Evolutionary conservation across 2,797 vertebrate species (phyloP), one percentile per base, ranked within the genome.

Genomic region (Cheracebus regulus): DNA sequence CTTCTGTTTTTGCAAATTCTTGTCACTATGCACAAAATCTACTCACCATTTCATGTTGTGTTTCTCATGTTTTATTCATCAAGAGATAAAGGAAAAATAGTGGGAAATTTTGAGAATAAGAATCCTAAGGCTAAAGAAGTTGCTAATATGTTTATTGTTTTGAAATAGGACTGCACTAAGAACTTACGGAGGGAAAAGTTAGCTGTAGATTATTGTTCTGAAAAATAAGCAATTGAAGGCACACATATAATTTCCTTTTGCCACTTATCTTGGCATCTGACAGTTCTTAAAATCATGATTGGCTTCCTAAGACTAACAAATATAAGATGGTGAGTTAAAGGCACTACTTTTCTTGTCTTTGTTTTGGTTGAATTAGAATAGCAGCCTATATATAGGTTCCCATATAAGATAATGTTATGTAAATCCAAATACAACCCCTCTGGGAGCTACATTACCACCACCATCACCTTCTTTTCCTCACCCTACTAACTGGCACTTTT

Each of bases 51-150:
- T 70, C 39, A 61, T 41, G 44, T 87, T 83, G 61, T 73, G 50
- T 94, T 96, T 92, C 92, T 87, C 5, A 58, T 64, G 61, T 80
- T 95, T 95, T 96, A 95, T 75, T 88, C 30, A 94, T 86, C 33
- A 93, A 82, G 13, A 76, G 41, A 88, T 73, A 52, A 96, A 93
- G 48, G 13, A 36, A 87, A 95, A 94, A 64, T 3, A 80, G 10
- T 75, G 83, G 24, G 19, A 84, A 55, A 75, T 19, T 87, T 94
- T 90, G n/a, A 93, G 5, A 89, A 44, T 79, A 88, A 89, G 9
- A 81, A n/a, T 67, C 5, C 44, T 50, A 55, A 95, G 1, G 19
- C 26, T 87, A 83, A 85, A 79, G 20, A 7, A 22, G 2, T 84
- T 93, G 30, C 13, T 87, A 76, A 85, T 72, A 57, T 33, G 5